Conservation (phyloP, 1,140 invertebrate genomes). For the Drosophila takahashii region DNA sequence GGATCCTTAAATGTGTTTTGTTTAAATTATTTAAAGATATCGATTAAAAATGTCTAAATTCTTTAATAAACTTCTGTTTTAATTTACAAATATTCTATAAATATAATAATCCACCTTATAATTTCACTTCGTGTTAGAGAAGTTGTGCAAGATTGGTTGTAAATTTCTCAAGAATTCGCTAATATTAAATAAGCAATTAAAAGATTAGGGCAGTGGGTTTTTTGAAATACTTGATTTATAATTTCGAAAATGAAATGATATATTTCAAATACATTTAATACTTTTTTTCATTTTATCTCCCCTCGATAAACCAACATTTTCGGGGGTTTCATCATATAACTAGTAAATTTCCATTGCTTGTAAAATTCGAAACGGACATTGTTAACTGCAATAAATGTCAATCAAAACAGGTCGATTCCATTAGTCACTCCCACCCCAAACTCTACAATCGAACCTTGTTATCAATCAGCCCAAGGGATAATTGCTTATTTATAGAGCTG, state of each 20-base stretch:
- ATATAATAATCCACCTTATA: too few relatives aligned
- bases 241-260: not conserved
- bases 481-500: conserved; percentile 51
- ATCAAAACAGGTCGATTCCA: conserved; percentile 14
- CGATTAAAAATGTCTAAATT: too few relatives aligned
- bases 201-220: not conserved
- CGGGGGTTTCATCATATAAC: not conserved
- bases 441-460: conserved; percentile 9
- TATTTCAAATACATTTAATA: not conserved
- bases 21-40: too few relatives aligned
- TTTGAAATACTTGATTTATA: not conserved
- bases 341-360: conserved; percentile 12
- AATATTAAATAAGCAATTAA: not conserved
- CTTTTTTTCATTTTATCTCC: too few relatives aligned
- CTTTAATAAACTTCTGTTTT: too few relatives aligned
- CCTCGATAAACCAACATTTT: not conserved
- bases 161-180: not conserved
- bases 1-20: too few relatives aligned
- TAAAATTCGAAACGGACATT: conserved; percentile 11
- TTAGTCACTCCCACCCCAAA: conserved; percentile 1
- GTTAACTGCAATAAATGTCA: not conserved
- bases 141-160: not conserved
- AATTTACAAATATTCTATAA: too few relatives aligned
- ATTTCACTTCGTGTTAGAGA: too few relatives aligned
- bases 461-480: conserved; percentile 19